Percentiles rank a stretch among this genome's conserved stretches.
These are phyloP conservation scores for Melanaphis sacchari DNA, from an alignment of 1,140 invertebrate species.

Conservation along the genomic window DNA sequence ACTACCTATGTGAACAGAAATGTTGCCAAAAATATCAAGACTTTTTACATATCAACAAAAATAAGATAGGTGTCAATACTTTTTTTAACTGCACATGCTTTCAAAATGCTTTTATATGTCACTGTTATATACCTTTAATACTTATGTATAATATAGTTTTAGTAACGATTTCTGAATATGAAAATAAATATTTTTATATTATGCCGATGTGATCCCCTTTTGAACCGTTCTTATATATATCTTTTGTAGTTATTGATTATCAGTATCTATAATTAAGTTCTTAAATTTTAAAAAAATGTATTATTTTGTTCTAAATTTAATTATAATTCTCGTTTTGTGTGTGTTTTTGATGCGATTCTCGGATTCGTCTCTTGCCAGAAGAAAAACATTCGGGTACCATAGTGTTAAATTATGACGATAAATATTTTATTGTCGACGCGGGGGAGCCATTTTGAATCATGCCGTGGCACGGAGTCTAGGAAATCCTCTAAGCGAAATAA, in stretches of 20 bases:
- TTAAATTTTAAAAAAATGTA: background rate
- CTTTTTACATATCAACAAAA: too few relatives aligned
- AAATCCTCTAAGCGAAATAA: background rate
- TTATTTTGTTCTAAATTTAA: background rate
- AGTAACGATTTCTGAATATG: too few relatives aligned
- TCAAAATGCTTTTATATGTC: too few relatives aligned
- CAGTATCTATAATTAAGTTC: background rate
- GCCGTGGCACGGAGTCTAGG: background rate
- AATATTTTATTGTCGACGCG: background rate
- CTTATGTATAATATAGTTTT: too few relatives aligned
- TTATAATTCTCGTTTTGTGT: background rate
- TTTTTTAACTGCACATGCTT: too few relatives aligned
- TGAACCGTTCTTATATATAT: too few relatives aligned
- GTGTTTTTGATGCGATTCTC: background rate
- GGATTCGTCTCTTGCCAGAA: background rate
- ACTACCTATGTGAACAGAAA: too few relatives aligned
- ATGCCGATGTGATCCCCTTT: too few relatives aligned
- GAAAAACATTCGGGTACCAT: background rate
- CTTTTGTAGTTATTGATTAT: background rate
- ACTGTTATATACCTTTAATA: too few relatives aligned
- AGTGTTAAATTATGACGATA: background rate
- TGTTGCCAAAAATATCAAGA: too few relatives aligned
- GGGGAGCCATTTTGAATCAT: slow-evolving; percentile 19
- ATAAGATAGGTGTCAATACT: too few relatives aligned
- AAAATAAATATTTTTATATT: too few relatives aligned